phyloP scores from a whole-genome alignment of 2,797 vertebrate genomes.

The Rhabdophis nuchalis region DNA sequence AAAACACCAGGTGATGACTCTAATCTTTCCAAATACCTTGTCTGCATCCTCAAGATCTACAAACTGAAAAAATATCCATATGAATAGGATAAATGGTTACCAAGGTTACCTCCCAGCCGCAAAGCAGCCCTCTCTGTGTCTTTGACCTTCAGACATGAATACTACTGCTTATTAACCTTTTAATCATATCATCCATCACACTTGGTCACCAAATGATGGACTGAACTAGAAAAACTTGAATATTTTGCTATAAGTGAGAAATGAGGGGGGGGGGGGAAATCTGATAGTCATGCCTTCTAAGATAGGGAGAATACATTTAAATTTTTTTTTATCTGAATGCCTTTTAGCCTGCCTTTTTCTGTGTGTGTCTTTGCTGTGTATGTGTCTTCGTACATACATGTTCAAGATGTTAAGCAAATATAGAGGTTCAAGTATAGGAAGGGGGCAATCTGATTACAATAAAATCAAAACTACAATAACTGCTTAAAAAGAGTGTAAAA shows the following conservation, averaged over 20 bases:
- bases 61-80: neutral
- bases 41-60: neutral
- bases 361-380: neutral
- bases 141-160: neutral
- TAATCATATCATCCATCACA: neutral
- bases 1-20: neutral
- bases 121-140: neutral
- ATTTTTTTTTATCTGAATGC: neutral
- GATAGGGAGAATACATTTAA: neutral
- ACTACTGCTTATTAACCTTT: constrained; percentile 3
- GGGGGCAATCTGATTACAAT: neutral
- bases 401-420: neutral
- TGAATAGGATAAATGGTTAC: neutral
- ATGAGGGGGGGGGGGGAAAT: neutral
- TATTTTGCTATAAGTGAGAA: neutral
- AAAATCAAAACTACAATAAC: neutral
- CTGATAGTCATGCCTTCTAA: neutral
- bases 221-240: neutral
- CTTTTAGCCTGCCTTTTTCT: neutral
- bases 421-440: neutral
- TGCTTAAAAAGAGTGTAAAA: neutral
- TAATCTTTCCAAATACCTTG: neutral
- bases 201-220: neutral
- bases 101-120: neutral
- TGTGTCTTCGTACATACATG: neutral